Conservation (phyloP, 2,888 invertebrate genomes). For the Sinhomidia bicolor region DNA sequence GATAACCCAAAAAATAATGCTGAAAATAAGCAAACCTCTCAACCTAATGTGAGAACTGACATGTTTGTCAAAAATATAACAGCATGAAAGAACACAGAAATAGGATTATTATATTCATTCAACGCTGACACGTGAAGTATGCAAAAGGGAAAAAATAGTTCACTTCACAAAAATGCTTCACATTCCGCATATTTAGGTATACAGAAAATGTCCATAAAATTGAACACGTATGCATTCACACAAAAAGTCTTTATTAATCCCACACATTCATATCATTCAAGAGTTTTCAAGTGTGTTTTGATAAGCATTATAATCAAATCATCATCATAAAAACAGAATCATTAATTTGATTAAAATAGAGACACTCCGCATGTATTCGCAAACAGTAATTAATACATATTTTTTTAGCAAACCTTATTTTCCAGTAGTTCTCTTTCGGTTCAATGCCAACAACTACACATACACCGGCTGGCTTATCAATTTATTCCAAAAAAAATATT, state of each 20-base stretch:
- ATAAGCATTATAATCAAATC: neutral
- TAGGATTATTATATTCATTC: neutral
- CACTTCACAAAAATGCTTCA: neutral
- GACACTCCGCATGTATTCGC: neutral
- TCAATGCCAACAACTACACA: neutral
- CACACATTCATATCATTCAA: neutral
- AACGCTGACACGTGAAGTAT: neutral
- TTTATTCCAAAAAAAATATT: neutral
- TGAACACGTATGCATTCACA: neutral
- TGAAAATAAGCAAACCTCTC: neutral
- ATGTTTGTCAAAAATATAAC: neutral
- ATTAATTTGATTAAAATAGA: neutral
- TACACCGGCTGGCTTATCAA: neutral
- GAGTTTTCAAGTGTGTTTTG: neutral
- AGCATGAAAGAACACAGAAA: conserved; percentile 1
- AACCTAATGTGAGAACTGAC: neutral
- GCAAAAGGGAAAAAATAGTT: neutral
- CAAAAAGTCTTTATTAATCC: neutral
- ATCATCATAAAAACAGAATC: neutral
- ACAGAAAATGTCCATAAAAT: neutral
- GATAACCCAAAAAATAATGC: neutral
- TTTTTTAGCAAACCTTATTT: neutral
- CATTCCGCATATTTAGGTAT: too few species aligned
- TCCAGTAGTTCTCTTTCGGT: neutral
- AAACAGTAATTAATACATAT: neutral